These are phyloP conservation scores for Harpegnathos saltator DNA, from an alignment of 1,140 invertebrate species.

Conservation along the genomic window DNA sequence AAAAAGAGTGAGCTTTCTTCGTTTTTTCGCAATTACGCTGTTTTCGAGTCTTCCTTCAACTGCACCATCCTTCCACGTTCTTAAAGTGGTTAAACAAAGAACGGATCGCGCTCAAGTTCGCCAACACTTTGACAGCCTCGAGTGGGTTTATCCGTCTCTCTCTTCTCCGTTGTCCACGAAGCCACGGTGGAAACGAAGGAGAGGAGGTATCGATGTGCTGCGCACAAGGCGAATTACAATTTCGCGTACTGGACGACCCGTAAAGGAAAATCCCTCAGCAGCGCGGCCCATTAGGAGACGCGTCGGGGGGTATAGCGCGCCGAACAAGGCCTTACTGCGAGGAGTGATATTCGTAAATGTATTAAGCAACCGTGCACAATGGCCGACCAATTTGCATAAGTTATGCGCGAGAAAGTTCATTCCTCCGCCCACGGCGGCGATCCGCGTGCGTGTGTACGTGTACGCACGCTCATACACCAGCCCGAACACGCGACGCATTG, in stretches of 20 bases:
- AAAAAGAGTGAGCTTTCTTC: no score
- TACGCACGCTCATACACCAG: background rate
- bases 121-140: no score
- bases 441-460: background rate
- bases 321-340: background rate
- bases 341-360: conserved; percentile 66
- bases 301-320: background rate
- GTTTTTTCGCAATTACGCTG: no score
- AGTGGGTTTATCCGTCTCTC: no score
- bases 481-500: background rate
- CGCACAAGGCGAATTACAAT: background rate
- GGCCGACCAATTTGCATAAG: conserved; percentile 76
- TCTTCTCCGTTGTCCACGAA: background rate
- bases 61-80: no score
- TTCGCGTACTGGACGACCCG: background rate
- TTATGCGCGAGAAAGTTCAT: conserved; percentile 79
- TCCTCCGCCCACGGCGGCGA: conserved; percentile 68
- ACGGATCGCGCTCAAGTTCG: no score
- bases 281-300: background rate
- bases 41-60: no score
- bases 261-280: conserved; percentile 3
- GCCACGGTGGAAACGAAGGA: background rate
- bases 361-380: conserved; percentile 80
- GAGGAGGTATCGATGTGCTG: background rate
- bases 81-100: no score